Evolutionary conservation across 2,113 vertebrate genomes (phyloP).

Genomic region (Chaenocephalus aceratus): DNA sequence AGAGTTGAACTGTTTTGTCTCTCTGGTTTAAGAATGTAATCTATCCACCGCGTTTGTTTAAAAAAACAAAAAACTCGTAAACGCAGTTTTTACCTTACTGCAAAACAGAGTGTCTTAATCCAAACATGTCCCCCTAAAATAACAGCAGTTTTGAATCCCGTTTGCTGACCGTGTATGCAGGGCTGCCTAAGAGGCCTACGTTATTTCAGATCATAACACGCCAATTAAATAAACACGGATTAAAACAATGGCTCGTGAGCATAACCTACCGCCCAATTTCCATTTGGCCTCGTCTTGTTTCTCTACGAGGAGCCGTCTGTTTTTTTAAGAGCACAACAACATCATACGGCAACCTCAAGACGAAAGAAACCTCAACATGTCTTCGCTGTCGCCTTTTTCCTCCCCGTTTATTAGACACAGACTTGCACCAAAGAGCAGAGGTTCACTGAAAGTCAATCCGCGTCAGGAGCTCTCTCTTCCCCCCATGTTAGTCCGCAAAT

Average conservation of each 20-base stretch:
- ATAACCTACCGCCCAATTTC: conserved; percentile 54
- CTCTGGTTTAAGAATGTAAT: neutral
- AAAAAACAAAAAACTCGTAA: neutral
- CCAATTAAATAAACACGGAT: conserved; percentile 64
- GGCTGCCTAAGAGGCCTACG: conserved; percentile 67
- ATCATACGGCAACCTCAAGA: conserved; percentile 78
- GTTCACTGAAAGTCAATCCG: conserved; percentile 75
- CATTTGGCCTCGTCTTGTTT: conserved; percentile 30
- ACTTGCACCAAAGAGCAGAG: conserved; percentile 64
- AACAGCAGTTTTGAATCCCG: conserved; percentile 34
- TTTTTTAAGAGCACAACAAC: conserved; percentile 58
- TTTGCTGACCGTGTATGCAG: conserved; percentile 61
- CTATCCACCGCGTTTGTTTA: neutral
- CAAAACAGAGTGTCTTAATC: conserved; percentile 11
- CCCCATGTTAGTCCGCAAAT: conserved; percentile 79
- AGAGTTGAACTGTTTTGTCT: conserved; percentile 54
- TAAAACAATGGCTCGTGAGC: conserved; percentile 54
- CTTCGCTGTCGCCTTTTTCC: conserved; percentile 73
- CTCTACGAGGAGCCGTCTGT: conserved; percentile 37
- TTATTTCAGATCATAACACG: conserved; percentile 66
- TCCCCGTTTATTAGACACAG: conserved; percentile 61
- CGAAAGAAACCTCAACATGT: conserved; percentile 74
- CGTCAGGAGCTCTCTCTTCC: conserved; percentile 69
- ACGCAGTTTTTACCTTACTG: neutral
- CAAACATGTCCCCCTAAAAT: conserved; percentile 15